A percentile compares a stretch with the other conserved stretches of the same genome.
Evolutionary conservation across 1,140 invertebrate genomes (phyloP).

Genomic region (Steinernema feltiae): DNA sequence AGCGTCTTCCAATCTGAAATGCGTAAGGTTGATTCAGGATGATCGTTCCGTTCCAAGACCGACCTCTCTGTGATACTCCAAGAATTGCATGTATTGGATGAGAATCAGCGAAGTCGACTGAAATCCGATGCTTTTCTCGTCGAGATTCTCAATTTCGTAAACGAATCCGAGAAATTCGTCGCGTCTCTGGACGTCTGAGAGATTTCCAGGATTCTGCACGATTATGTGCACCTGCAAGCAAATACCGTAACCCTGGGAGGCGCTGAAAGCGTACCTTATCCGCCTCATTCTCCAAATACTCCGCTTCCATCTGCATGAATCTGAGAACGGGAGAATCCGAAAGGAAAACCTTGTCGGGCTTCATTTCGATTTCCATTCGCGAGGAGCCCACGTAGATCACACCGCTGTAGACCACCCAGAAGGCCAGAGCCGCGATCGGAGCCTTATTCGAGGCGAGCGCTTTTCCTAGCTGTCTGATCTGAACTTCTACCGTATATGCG

Average conservation of each 20-base stretch:
- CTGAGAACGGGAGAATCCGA: neutral
- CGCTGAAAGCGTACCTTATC: neutral
- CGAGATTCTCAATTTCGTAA: neutral
- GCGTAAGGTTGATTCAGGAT: neutral
- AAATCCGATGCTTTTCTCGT: neutral
- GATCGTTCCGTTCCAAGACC: neutral
- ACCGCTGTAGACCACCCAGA: neutral
- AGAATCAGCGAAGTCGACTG: neutral
- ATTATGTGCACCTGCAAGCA: neutral
- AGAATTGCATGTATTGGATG: neutral
- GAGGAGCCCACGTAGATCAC: neutral
- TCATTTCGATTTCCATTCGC: neutral
- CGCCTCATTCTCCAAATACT: neutral
- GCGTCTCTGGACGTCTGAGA: neutral
- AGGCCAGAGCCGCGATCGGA: neutral
- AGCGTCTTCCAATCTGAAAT: neutral
- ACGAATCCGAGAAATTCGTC: neutral
- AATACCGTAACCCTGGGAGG: too few relatives aligned
- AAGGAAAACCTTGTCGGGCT: conserved; percentile 3
- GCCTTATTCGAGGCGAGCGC: neutral
- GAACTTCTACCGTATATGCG: neutral
- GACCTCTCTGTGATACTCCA: neutral
- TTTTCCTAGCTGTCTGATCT: neutral
- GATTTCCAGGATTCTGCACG: neutral
- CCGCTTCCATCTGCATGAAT: neutral